phyloP scores from a whole-genome alignment of 2,888 invertebrate species.

The Sarcophaga rosellei region DNA sequence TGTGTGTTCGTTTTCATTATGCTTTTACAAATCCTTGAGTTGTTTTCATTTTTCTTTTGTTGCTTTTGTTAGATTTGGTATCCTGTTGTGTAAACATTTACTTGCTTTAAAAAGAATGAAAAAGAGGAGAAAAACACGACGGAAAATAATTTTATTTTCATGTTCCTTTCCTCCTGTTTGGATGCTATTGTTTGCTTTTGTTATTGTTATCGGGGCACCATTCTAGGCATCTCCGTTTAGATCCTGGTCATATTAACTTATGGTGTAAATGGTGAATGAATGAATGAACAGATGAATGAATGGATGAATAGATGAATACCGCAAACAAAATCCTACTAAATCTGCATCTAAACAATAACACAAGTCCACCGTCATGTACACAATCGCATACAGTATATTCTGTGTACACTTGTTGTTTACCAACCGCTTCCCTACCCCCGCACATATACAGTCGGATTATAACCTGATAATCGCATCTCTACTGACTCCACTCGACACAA shows the following conservation, averaged over 20 bases:
- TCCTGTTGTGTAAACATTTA: constrained; percentile 65
- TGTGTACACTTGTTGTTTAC: too few relatives aligned
- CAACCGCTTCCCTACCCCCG: neutral
- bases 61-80: constrained; percentile 39
- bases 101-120: constrained; percentile 11
- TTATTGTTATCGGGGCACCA: constrained; percentile 27
- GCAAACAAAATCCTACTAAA: constrained; percentile 57
- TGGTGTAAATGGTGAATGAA: constrained; percentile 32
- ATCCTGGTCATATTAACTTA: constrained; percentile 56
- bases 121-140: too few relatives aligned
- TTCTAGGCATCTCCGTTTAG: constrained; percentile 14
- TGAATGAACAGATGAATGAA: constrained; percentile 42
- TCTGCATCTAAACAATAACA: constrained; percentile 62
- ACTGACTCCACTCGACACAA: neutral
- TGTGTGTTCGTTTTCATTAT: neutral
- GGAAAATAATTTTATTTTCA: constrained; percentile 55
- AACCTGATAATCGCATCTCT: constrained; percentile 43
- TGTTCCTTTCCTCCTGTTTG: constrained; percentile 24
- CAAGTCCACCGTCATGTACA: constrained; percentile 36
- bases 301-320: constrained; percentile 46
- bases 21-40: neutral
- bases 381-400: neutral
- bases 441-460: constrained; percentile 25
- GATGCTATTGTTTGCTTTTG: constrained; percentile 21
- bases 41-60: neutral